phyloP scores from a whole-genome alignment of 1,140 invertebrate species.

The Pararge aegeria region DNA sequence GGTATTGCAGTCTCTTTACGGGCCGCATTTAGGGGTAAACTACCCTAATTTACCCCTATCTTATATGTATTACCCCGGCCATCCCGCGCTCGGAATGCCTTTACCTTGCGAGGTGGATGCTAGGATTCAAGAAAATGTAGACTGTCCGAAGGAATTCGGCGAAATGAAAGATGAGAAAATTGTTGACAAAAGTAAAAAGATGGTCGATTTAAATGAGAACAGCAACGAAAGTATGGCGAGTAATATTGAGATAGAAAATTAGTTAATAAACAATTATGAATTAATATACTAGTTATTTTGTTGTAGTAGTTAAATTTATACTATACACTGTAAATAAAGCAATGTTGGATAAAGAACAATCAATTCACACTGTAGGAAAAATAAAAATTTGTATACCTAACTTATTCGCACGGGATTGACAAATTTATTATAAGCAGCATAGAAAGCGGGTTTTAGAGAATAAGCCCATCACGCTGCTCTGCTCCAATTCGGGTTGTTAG shows the following conservation, averaged over 20 bases:
- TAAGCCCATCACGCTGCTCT: no score
- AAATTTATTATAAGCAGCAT: no score
- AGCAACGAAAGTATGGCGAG: constrained; percentile 76
- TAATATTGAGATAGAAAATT: constrained; percentile 78
- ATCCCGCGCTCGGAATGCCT: constrained; percentile 64
- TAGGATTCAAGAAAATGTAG: constrained; percentile 44
- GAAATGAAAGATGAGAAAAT: constrained; percentile 51
- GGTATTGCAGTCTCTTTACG: constrained; percentile 72
- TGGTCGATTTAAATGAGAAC: constrained; percentile 63
- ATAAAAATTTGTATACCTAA: no score
- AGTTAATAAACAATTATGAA: constrained; percentile 4
- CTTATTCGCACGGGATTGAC: no score
- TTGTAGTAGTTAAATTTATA: constrained; percentile 7
- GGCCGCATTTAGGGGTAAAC: constrained; percentile 69
- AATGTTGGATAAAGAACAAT: no score
- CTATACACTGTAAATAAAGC: no score
- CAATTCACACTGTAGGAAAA: no score
- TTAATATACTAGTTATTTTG: background rate
- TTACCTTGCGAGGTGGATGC: constrained; percentile 53
- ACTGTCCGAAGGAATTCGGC: constrained; percentile 42
- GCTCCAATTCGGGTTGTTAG: no score
- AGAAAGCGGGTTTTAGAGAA: no score
- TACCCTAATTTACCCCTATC: constrained; percentile 70
- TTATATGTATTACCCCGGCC: constrained; percentile 76
- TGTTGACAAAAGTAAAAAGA: constrained; percentile 36